A percentile compares a stretch with the other conserved stretches of the same genome.
Conservation (phyloP, 2,888 invertebrate genomes). For the Epicampocera succincta region DNA sequence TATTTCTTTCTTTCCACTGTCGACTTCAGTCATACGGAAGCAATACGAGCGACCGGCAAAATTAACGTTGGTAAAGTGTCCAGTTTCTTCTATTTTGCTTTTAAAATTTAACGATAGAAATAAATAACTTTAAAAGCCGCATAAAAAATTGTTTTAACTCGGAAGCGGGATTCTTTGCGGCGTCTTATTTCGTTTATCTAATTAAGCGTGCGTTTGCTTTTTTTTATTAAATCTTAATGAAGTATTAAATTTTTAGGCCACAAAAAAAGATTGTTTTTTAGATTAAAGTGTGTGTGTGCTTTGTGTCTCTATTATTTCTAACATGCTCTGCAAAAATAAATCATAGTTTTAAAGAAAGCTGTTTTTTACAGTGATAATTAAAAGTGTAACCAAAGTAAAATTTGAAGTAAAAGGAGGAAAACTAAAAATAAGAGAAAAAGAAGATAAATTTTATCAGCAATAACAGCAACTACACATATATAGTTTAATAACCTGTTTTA, state of each 20-base stretch:
- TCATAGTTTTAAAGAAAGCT: slow-evolving; percentile 42
- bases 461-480: neutral
- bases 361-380: slow-evolving; percentile 56
- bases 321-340: slow-evolving; percentile 27
- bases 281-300: slow-evolving; percentile 4
- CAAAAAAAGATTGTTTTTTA: too few relatives aligned
- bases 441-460: slow-evolving; percentile 53
- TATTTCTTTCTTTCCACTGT: slow-evolving; percentile 59
- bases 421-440: slow-evolving; percentile 42
- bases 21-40: slow-evolving; percentile 75
- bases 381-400: slow-evolving; percentile 54
- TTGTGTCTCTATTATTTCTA: slow-evolving; percentile 1
- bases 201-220: slow-evolving; percentile 34
- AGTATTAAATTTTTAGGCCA: too few relatives aligned
- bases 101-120: slow-evolving; percentile 21
- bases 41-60: slow-evolving; percentile 71
- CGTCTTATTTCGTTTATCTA: slow-evolving; percentile 22
- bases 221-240: too few relatives aligned
- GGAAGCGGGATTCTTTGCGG: slow-evolving; percentile 50
- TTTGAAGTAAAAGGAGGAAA: slow-evolving; percentile 38
- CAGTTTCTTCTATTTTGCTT: slow-evolving; percentile 4
- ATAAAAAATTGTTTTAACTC: slow-evolving; percentile 40
- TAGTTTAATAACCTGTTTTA: slow-evolving; percentile 68
- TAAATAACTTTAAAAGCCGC: slow-evolving; percentile 36
- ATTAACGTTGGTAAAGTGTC: slow-evolving; percentile 33